phyloP scores from a whole-genome alignment of 2,113 vertebrate species.

The Hemiscyllium ocellatum region DNA sequence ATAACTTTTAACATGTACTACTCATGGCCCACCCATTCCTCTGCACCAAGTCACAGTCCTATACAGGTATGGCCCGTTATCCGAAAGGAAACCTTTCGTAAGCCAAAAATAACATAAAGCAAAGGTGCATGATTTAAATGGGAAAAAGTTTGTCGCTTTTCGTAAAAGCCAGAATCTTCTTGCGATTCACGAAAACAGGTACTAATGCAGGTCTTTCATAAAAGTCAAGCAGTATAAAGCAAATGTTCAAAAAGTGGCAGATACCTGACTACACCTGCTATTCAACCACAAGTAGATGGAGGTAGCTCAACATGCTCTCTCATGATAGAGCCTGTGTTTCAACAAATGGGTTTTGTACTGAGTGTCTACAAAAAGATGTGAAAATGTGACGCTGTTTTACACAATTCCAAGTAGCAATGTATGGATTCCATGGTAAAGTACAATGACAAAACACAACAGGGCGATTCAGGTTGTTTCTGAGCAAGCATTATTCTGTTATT shows the following conservation, averaged over 20 bases:
- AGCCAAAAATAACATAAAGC: no score
- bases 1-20: neutral
- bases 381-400: neutral
- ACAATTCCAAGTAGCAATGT: neutral
- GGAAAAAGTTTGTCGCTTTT: no score
- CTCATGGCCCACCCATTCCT: neutral
- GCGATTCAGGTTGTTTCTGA: neutral
- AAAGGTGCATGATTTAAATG: no score
- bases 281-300: neutral
- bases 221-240: no score
- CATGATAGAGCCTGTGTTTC: neutral
- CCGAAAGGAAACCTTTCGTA: no score
- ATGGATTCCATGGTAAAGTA: neutral
- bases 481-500: neutral
- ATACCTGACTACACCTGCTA: neutral
- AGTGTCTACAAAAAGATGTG: neutral
- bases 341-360: neutral
- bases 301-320: neutral
- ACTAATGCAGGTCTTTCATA: no score
- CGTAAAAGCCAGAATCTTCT: no score
- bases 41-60: neutral
- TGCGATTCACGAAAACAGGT: no score
- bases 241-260: no score
- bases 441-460: neutral
- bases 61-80: no score